Evolutionary conservation across 2,113 vertebrate species (phyloP), one percentile per base, ranked within the genome.

Genomic region (Notothenia rossii): DNA sequence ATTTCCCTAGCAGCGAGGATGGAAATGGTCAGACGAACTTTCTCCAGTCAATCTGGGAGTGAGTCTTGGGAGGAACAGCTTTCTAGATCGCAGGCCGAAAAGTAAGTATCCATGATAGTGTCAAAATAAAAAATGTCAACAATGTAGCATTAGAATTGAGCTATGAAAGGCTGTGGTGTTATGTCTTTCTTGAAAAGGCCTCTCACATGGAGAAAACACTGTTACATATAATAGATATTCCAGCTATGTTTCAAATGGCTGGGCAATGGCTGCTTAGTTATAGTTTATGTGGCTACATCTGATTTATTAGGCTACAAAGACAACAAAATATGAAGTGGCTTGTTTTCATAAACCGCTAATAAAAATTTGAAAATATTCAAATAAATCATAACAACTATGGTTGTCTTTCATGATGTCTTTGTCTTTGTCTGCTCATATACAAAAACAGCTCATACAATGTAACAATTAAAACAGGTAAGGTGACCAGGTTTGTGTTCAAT

Each of bases 221-320:
- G 15, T 50, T 49, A 58, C 46, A 25, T 5, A 0, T 60, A 11
- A 58, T n/a, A 43, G 11, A 36, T 70, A 64, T 43, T 50, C 14
- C 13, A 20, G 12, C 7, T 49, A 22, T 43, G 12, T 49, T 62
- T 51, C 20, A 15, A 58, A 40, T 40, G 18, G 18, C 36, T 40
- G 49, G 50, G 29, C n/a, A 63, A 33, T 48, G 36, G 15, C 18
- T 22, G 7, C 13, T 50, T 11, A 58, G 25, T 20, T 58, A 13
- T 67, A 29, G 6, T 60, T 54, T 60, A 48, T 51, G 10, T 55
- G 33, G 29, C 29, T 40, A 49, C 46, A 36, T 59, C 15, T 45
- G 45, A 45, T 68, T 77, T 43, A 67, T 40, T 17, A 25, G 60
- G 13, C 18, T 10, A 72, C 49, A 61, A 5, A 20, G 46, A 61